Evolutionary conservation across 2,797 vertebrate species (phyloP).

Genomic region (Acanthiza pusilla): DNA sequence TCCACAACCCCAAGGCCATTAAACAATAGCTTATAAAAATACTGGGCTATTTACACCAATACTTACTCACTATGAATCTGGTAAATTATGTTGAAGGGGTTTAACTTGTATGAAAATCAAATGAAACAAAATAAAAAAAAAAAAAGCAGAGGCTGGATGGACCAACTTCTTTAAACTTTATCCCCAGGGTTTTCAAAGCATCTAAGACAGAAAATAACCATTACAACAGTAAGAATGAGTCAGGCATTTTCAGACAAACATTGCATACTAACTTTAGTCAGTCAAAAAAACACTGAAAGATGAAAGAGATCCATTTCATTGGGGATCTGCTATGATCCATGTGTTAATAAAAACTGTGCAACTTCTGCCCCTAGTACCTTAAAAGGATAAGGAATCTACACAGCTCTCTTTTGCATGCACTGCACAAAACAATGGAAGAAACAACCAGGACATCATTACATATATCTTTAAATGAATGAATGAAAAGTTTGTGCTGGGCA

Average conservation of each 20-base stretch:
- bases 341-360: not conserved
- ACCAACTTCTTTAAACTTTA: not conserved
- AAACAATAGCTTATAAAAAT: not conserved
- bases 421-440: not conserved
- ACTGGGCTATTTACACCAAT: not conserved
- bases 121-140: not conserved
- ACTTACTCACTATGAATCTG: not conserved
- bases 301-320: not conserved
- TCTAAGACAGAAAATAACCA: not conserved
- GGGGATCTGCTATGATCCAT: fast-evolving
- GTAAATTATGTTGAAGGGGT: not conserved
- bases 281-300: not conserved
- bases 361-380: not conserved
- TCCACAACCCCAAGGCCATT: not conserved
- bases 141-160: not conserved
- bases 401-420: not conserved
- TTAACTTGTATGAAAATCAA: not conserved
- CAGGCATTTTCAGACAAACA: not conserved
- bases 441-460: not conserved
- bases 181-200: not conserved
- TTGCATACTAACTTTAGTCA: not conserved
- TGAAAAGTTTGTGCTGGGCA: constrained; percentile 25
- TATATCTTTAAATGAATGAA: constrained; percentile 19
- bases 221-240: not conserved
- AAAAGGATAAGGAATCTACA: not conserved